phyloP scores from a whole-genome alignment of 2,797 vertebrate species.

The Taenioides sp. region DNA sequence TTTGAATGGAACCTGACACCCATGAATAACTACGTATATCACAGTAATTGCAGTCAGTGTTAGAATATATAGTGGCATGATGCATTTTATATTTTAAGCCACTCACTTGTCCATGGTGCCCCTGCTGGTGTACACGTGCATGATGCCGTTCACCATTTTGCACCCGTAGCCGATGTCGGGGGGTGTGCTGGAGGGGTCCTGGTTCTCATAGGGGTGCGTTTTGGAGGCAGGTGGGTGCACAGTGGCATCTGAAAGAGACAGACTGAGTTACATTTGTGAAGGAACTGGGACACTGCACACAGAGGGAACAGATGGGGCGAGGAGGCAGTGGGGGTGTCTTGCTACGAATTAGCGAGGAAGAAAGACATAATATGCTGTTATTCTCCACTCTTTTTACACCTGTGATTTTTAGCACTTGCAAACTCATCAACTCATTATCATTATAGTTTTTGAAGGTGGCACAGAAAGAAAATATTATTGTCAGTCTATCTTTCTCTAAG shows the following conservation, averaged over 20 bases:
- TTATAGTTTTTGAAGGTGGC: background rate
- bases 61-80: background rate
- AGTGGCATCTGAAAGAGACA: slow-evolving; percentile 77
- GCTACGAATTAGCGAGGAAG: slow-evolving; percentile 25
- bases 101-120: slow-evolving; percentile 74
- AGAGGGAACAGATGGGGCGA: slow-evolving; percentile 52
- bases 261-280: slow-evolving; percentile 36
- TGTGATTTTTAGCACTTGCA: background rate
- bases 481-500: no score
- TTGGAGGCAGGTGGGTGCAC: slow-evolving; percentile 85
- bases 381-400: background rate
- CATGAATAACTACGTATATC: no score
- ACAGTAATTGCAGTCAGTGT: background rate
- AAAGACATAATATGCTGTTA: background rate
- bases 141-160: slow-evolving; percentile 89
- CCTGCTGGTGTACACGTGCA: slow-evolving; percentile 87
- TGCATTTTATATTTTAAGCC: slow-evolving; percentile 74
- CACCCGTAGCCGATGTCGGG: slow-evolving; percentile 84
- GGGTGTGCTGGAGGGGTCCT: slow-evolving; percentile 84
- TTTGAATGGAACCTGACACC: no score
- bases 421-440: background rate
- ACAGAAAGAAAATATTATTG: background rate
- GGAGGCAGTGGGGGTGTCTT: slow-evolving; percentile 37
- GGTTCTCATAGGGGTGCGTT: slow-evolving; percentile 87
- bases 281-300: slow-evolving; percentile 15